These are phyloP conservation scores for Bruchidius siliquastri DNA, from an alignment of 2,888 invertebrate species.

Conservation along the genomic window DNA sequence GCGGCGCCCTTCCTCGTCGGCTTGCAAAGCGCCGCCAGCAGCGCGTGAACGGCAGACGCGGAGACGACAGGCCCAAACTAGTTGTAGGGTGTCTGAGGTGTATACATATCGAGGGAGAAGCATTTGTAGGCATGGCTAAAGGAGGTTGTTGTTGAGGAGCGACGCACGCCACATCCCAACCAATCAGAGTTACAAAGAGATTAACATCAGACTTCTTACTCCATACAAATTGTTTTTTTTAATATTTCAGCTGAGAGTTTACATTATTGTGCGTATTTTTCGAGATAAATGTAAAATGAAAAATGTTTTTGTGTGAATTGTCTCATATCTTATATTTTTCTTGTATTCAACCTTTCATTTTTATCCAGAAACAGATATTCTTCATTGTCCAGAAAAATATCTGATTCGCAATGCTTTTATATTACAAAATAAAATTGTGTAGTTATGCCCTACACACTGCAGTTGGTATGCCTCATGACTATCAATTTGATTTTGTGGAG, in stretches of 20 bases:
- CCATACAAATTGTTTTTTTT: not conserved
- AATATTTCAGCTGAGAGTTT: too few species aligned
- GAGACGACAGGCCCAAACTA: not conserved
- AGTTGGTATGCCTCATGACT: too few species aligned
- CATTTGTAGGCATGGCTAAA: not conserved
- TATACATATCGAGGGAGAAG: not conserved
- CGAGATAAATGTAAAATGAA: too few species aligned
- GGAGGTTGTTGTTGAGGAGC: not conserved
- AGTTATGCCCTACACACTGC: too few species aligned
- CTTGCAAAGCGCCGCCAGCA: slow-evolving; percentile 28
- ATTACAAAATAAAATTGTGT: too few species aligned
- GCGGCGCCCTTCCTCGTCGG: slow-evolving; percentile 22
- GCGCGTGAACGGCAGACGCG: not conserved
- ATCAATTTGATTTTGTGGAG: not conserved
- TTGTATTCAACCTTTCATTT: too few species aligned
- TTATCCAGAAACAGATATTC: too few species aligned
- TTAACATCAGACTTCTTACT: not conserved
- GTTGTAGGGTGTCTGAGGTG: not conserved
- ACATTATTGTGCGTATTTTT: too few species aligned
- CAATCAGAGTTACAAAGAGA: not conserved
- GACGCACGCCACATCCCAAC: not conserved
- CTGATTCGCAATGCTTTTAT: too few species aligned
- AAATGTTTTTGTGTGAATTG: too few species aligned
- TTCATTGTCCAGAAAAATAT: too few species aligned
- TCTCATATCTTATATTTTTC: too few species aligned